Percentiles rank a stretch among this genome's conserved stretches.
Evolutionary conservation across 2,797 vertebrate genomes (phyloP).

Genomic region (Hylomyscus alleni): DNA sequence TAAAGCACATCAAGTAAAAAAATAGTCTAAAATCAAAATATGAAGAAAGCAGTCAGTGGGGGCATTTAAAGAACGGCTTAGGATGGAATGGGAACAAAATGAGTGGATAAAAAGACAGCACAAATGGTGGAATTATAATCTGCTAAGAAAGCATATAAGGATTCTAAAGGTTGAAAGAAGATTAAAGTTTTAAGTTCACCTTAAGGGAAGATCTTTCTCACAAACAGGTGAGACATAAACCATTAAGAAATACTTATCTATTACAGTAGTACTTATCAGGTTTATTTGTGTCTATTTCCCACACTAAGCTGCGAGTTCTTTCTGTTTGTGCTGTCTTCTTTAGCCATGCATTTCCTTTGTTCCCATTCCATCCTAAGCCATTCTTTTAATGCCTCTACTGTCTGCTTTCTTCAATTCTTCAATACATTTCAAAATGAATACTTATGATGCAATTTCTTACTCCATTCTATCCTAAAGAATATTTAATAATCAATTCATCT

Average conservation of each 20-base stretch:
- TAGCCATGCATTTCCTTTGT: constrained; percentile 37
- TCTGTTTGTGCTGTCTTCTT: constrained; percentile 63
- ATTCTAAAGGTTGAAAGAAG: constrained; percentile 61
- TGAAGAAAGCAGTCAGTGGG: constrained; percentile 29
- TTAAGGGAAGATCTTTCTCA: constrained; percentile 62
- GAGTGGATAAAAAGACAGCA: constrained; percentile 62
- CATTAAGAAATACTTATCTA: constrained; percentile 74
- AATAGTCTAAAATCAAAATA: constrained; percentile 60
- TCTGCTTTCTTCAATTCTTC: constrained; percentile 23
- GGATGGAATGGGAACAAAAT: constrained; percentile 49
- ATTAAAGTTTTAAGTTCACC: constrained; percentile 77
- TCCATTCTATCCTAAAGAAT: constrained; percentile 42
- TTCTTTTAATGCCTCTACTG: constrained; percentile 49
- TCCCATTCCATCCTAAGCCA: constrained; percentile 54
- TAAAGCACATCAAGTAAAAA: constrained; percentile 62
- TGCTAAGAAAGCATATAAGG: constrained; percentile 68
- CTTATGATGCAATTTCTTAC: constrained; percentile 58
- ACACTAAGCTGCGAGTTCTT: constrained; percentile 60
- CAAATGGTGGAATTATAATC: constrained; percentile 64
- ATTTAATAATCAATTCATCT: constrained; percentile 50
- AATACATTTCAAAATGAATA: constrained; percentile 59
- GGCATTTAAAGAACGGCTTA: constrained; percentile 58
- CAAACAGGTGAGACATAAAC: constrained; percentile 62
- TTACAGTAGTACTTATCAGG: constrained; percentile 62
- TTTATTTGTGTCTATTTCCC: constrained; percentile 34